Evolutionary conservation across 2,113 vertebrate species (phyloP), one percentile per base, ranked within the genome.

Genomic region (Neolamprologus toae): DNA sequence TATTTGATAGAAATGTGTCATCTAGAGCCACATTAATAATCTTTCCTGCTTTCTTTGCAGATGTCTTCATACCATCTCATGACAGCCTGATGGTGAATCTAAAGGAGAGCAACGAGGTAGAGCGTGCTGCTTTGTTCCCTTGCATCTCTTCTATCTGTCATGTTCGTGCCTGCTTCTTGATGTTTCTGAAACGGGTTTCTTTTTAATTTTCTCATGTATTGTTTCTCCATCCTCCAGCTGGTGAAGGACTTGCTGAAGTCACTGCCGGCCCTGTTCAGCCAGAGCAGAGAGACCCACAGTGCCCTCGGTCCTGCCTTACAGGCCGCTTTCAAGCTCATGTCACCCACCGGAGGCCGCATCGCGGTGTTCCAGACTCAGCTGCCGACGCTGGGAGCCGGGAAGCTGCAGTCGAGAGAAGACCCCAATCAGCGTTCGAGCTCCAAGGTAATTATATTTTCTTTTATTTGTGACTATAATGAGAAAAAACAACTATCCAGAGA

Each of bases 291-390:
- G 95, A 99, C 98, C 2, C 98, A 99, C 92, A 99, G 98, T 59
- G 98, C 98, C 0, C 88, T 99, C 76, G 99, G 98, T 49, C 98
- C 98, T 7, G 98, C 98, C 13, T 95, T 99, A 90, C 99, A 99
- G 95, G 99, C 98, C 7, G 98, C 98, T 3, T 98, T 97, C 94
- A 99, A 98, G 91, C 96, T 99, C 90, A 99, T 99, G 98, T 98
- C 97, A 51, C 96, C 98, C 73, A 99, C 97, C 3, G 99, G 99
- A 16, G 99, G 99, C 2, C 97, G 99, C 1, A 94, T 99, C 89
- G 97, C 98, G 6, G 98, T 99, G 53, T 99, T 99, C 94, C 98
- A 99, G 93, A 98, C 97, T 26, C 98, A 99, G 96, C 96, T 99
- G 78, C 98, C 99, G 1, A 98, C 97, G 19, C 87, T 99, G 88